Base-by-base conservation (phyloP, 1,140 invertebrate species). In the Trichomalopsis sarcophagae region DNA sequence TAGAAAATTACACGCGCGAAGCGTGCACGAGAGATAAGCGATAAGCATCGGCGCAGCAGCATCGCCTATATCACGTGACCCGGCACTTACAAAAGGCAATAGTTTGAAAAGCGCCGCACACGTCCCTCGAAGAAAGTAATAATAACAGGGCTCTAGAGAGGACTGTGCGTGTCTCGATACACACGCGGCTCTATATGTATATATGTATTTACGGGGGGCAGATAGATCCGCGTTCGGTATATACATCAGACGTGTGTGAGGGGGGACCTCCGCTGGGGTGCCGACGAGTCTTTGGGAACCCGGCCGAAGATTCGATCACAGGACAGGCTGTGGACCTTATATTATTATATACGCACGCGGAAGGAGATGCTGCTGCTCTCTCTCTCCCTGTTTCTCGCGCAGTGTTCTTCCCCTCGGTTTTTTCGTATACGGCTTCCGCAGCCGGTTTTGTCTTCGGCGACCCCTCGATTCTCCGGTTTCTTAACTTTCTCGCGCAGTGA, bases 231-330 rank as follows among this genome's bases (percentile, higher is more conserved):
- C 73, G 36, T 36, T 0, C 33, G 33, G 33, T 36, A 6, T 36
- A 10, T n/a, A 44, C 2, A n/a, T n/a, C n/a, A 21, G n/a, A 23
- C 13, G 2, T 14, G 30, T 84, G 82, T 11, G 86, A 88, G 87
- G 87, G 89, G 89, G 17, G 6, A 3, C 55, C 55, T 62, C 6
- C 21, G 55, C 7, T 62, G 55, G 55, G 55, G 55, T 62, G 89
- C 89, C 89, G 90, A 92, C 89, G 90, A 92, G 86, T 90, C 91
- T 91, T 93, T 93, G 92, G 92, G 91, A 93, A 93, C 92, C 89
- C 82, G 88, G 85, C 81, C 89, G 85, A 92, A 93, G 92, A 93
- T 93, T 92, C 90, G 91, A 92, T 93, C 92, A 93, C 92, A 93
- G 50, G 73, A 71, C 68, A 71, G 14, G 9, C 10, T 30, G 40